These are phyloP conservation scores for Druceiella hillmani DNA, from an alignment of 2,888 invertebrate species.

Conservation along the genomic window DNA sequence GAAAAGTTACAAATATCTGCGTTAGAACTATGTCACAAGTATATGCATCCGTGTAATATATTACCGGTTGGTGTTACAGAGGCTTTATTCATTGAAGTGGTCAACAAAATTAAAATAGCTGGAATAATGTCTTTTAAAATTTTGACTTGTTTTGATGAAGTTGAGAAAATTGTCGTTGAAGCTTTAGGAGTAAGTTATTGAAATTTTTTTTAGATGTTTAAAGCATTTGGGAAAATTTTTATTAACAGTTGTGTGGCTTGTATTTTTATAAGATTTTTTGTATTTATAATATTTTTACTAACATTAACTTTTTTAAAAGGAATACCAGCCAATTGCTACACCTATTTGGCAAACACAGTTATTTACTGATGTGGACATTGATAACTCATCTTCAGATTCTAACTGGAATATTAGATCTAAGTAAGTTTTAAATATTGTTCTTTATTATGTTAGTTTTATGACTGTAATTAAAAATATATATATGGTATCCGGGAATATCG, in stretches of 20 bases:
- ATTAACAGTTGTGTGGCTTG: slow-evolving; percentile 30
- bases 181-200: slow-evolving; percentile 50
- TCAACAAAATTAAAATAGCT: slow-evolving; percentile 43
- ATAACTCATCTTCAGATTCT: too few relatives aligned
- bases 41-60: slow-evolving; percentile 36
- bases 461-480: too few relatives aligned
- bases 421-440: too few relatives aligned
- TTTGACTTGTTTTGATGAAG: slow-evolving; percentile 79
- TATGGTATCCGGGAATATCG: too few relatives aligned
- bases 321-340: too few relatives aligned
- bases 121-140: too few relatives aligned
- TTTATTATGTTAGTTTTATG: too few relatives aligned
- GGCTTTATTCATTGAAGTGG: slow-evolving; percentile 38
- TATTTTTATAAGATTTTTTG: slow-evolving; percentile 4
- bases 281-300: slow-evolving; percentile 5
- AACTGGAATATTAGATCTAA: too few relatives aligned
- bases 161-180: slow-evolving; percentile 64
- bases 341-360: too few relatives aligned
- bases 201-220: slow-evolving; percentile 22
- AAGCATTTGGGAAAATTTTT: slow-evolving; percentile 25
- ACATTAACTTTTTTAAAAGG: too few relatives aligned
- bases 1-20: slow-evolving; percentile 43
- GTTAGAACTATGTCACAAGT: slow-evolving; percentile 40
- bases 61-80: slow-evolving; percentile 37
- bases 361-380: too few relatives aligned